Base-by-base conservation (phyloP, 2,888 invertebrate species). In the Eucriotettix oculatus region DNA sequence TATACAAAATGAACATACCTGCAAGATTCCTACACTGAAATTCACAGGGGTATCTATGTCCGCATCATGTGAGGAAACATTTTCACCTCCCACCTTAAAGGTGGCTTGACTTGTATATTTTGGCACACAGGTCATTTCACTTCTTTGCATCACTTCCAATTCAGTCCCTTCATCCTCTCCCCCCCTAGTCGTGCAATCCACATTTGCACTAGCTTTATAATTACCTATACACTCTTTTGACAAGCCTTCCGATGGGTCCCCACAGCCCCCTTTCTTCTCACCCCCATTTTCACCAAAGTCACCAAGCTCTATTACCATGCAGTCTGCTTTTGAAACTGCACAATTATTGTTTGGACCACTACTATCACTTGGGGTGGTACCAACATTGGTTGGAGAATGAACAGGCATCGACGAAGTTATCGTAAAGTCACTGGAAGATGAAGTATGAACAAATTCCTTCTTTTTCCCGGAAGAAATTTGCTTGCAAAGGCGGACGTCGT, bases 291-390 rank as follows among this genome's bases (percentile, higher is more conserved):
- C 66, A 56, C 69, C 69, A 65, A 70, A 68, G 64, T 75, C 75
- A 60, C 71, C 72, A 66, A 77, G 72, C 67, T 76, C 74, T 64
- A 75, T 75, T 64, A 76, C 73, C 69, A 74, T 75, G 67, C 74
- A 75, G 65, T 73, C 70, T 66, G 73, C 68, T 68, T 72, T 73
- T 66, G 73, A 71, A 58, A 72, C 71, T 59, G 70, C 40, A 16
- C 54, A 54, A 17, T 16, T 54, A 44, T 44, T 53, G 44, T 56
- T 57, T 29, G 52, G 48, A 16, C 54, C 16, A 16, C 54, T 57
- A 44, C 57, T 58, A 57, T 55, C 54, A 42, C 55, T 41, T 55
- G 57, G 16, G 7, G 52, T 52, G 43, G 55, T 57, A 16, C 54
- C 40, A 17, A 55, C 59, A n/a, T 40, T 57, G 10, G 60, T 54